phyloP scores from a whole-genome alignment of 2,888 invertebrate species.

The Drosophila buzzatii region DNA sequence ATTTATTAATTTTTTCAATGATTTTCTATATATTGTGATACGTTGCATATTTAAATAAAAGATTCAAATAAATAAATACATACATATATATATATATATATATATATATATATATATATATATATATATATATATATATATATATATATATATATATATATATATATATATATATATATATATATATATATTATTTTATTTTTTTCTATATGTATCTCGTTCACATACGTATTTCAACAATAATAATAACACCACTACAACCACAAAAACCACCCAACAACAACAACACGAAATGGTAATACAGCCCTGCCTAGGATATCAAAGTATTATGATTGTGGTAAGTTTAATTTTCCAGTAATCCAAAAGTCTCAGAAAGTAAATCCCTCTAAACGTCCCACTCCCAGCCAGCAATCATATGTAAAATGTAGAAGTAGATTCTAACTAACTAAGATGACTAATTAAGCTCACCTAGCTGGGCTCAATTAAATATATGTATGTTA shows the following conservation, averaged over 20 bases:
- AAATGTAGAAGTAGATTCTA: neutral
- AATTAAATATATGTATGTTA: neutral
- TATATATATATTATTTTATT: constrained; percentile 17
- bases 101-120: constrained; percentile 27
- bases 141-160: constrained; percentile 19
- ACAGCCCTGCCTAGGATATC: constrained; percentile 88
- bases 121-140: constrained; percentile 11
- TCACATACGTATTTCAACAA: constrained; percentile 63
- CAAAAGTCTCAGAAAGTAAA: neutral
- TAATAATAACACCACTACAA: constrained; percentile 43
- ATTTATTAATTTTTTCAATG: constrained; percentile 60
- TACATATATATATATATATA: constrained; percentile 11
- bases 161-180: constrained; percentile 21
- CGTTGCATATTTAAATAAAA: no score
- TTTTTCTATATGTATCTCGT: constrained; percentile 29
- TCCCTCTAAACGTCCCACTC: neutral
- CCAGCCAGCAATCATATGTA: constrained; percentile 22
- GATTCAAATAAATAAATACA: no score
- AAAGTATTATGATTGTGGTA: constrained; percentile 89
- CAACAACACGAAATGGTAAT: constrained; percentile 34
- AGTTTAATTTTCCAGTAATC: constrained; percentile 82
- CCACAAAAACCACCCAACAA: constrained; percentile 49
- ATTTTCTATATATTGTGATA: constrained; percentile 52
- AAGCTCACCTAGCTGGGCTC: neutral
- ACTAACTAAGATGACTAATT: neutral